Evolutionary conservation across 92 coral and sea anemone genomes (phyloP).

Genomic region (Phenganax subtilis): DNA sequence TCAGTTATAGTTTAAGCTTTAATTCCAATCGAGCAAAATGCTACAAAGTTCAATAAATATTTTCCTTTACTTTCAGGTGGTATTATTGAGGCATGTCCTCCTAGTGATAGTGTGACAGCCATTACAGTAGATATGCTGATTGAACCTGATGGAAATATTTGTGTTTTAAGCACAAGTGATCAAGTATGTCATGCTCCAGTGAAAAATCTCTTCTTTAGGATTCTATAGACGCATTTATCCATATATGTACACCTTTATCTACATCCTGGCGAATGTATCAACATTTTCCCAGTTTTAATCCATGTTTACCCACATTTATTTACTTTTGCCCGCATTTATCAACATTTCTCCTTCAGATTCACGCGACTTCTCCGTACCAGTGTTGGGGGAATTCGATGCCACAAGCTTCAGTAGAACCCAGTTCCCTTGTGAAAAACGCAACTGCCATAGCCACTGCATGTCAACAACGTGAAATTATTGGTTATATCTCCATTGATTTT

Average conservation of each 20-base stretch:
- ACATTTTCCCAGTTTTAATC: not conserved
- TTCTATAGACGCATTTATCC: not conserved
- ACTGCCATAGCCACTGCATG: slow-evolving; percentile 74
- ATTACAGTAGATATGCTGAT: slow-evolving; percentile 76
- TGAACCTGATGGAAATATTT: slow-evolving; percentile 78
- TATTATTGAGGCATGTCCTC: slow-evolving; percentile 92
- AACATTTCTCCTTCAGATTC: slow-evolving; percentile 54
- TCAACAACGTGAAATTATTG: slow-evolving; percentile 77
- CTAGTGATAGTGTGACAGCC: slow-evolving; percentile 92
- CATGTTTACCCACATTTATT: not conserved
- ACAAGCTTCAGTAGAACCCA: slow-evolving; percentile 91
- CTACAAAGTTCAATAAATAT: not conserved
- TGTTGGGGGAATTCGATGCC: slow-evolving; percentile 99
- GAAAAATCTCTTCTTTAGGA: not conserved
- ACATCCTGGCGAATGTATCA: too few species aligned
- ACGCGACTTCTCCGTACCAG: slow-evolving; percentile 81
- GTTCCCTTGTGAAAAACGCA: slow-evolving; percentile 56
- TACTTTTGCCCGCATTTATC: not conserved
- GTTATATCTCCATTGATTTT: slow-evolving; percentile 87
- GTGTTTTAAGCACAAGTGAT: slow-evolving; percentile 74
- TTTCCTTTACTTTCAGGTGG: slow-evolving; percentile 57
- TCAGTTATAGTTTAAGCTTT: not conserved
- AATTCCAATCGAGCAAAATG: not conserved
- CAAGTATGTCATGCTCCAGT: slow-evolving; percentile 52
- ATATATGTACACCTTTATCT: not conserved